Base-by-base conservation (phyloP, 2,888 invertebrate genomes). In the Ochropleura plecta region DNA sequence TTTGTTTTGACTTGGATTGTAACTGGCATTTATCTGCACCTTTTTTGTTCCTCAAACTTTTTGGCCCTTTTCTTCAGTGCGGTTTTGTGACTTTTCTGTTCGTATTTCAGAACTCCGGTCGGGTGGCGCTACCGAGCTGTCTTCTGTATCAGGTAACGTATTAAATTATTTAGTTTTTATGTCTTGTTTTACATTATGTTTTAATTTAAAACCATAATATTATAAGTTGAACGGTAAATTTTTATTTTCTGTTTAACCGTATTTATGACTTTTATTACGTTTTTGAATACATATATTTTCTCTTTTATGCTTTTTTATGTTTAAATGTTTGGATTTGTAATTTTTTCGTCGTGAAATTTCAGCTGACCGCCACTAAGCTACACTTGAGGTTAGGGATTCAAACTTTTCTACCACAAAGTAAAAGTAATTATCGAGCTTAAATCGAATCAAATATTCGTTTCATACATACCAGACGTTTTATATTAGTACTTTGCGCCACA, bases 1-100 rank as follows among this genome's bases (percentile, higher is more conserved):
- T 93, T 92, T 93, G 92, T 93, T 94, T 93, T 92, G 92, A 90
- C 90, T 91, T 90, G 88, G 91, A 88, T 91, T 90, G 87, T 85
- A 84, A 86, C 86, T 91, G 90, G 79, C 89, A 87, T 89, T 89
- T 87, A 85, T 76, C 76, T 83, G 59, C 62, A 63, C 82, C 80
- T 75, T 87, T 89, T 82, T 86, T 86, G 75, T 82, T 78, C 73
- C 69, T 55, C 64, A 64, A 75, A 81, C 60, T 79, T 86, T 86
- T 79, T 83, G 81, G 72, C 76, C 70, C 71, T 83, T 86, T 85
- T 76, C 70, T 73, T 78, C 76, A 78, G 79, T 51, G 68, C 77
- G 73, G 68, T 75, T 74, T 71, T 86, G 75, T 83, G 74, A 83
- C 83, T 70, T 78, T 79, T 87, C 79, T 86, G 83, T 83, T 88